Evolutionary conservation across 2,113 vertebrate genomes (phyloP).

Genomic region (Excalfactoria chinensis): DNA sequence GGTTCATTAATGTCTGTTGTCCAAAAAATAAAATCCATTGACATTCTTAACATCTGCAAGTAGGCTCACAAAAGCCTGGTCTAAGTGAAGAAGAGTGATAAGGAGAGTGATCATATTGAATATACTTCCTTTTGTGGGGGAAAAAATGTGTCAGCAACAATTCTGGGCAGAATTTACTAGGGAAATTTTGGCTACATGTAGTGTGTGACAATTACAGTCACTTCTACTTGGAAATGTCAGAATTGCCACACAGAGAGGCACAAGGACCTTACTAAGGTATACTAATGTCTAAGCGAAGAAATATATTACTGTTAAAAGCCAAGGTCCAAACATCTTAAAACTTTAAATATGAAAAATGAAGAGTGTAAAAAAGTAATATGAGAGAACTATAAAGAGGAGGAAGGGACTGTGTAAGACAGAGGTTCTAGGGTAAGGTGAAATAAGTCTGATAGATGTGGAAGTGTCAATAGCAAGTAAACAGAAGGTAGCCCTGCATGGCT

Average conservation of each 20-base stretch:
- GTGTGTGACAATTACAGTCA: slow-evolving; percentile 39
- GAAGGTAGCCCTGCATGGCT: slow-evolving; percentile 11
- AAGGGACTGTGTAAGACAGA: slow-evolving; percentile 26
- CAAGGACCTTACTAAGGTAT: slow-evolving; percentile 13
- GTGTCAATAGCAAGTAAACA: slow-evolving; percentile 39
- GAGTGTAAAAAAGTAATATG: slow-evolving; percentile 59
- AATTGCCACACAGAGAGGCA: background rate
- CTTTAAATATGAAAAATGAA: slow-evolving; percentile 69
- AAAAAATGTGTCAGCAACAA: background rate
- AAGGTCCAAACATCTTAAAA: slow-evolving; percentile 66
- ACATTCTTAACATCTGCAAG: background rate
- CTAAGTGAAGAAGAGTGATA: background rate
- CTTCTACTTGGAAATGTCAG: slow-evolving; percentile 49
- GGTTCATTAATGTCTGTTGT: slow-evolving; percentile 3
- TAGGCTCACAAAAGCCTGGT: background rate
- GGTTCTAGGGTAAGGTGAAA: slow-evolving; percentile 20
- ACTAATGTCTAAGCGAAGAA: slow-evolving; percentile 36
- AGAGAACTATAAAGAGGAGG: slow-evolving; percentile 21
- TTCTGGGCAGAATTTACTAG: slow-evolving; percentile 16
- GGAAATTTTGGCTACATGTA: background rate
- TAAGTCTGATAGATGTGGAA: slow-evolving; percentile 49
- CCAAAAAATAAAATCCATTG: background rate
- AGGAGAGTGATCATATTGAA: background rate
- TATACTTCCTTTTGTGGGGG: background rate
- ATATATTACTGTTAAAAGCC: slow-evolving; percentile 41